Evolutionary conservation across 2,888 invertebrate genomes (phyloP).

Genomic region (Scelioninae gen. 1): DNA sequence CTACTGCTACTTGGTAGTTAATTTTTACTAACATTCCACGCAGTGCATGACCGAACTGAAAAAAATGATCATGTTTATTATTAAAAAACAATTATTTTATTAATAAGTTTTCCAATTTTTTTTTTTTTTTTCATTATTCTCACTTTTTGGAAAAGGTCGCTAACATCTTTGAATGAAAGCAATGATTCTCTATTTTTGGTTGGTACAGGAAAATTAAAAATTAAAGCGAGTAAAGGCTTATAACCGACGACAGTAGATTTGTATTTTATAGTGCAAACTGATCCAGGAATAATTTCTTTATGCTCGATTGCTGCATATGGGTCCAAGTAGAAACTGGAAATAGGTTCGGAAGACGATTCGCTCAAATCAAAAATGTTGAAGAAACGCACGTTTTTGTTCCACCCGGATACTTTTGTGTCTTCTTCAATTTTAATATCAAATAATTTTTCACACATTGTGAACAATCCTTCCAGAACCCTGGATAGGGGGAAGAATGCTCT

Average conservation of each 20-base stretch:
- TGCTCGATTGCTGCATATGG: conserved; percentile 89
- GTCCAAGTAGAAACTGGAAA: conserved; percentile 95
- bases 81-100: too few relatives aligned
- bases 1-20: conserved; percentile 92
- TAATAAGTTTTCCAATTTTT: too few relatives aligned
- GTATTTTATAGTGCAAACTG: conserved; percentile 92
- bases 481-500: conserved; percentile 93
- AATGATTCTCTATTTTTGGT: conserved; percentile 88
- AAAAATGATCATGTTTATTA: too few relatives aligned
- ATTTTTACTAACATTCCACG: conserved; percentile 94
- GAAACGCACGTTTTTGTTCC: conserved; percentile 94
- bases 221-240: conserved; percentile 91
- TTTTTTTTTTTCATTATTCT: not conserved
- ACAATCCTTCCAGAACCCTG: conserved; percentile 91
- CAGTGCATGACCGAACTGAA: conserved; percentile 92
- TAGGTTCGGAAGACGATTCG: conserved; percentile 85
- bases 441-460: conserved; percentile 90
- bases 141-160: conserved; percentile 90
- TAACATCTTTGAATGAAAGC: conserved; percentile 91
- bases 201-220: conserved; percentile 92
- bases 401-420: conserved; percentile 87
- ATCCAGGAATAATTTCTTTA: conserved; percentile 89
- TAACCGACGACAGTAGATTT: conserved; percentile 87
- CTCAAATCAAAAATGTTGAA: conserved; percentile 91
- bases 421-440: conserved; percentile 92